A percentile compares a stretch with the other conserved stretches of the same genome.
Evolutionary conservation across 2,113 vertebrate genomes (phyloP).

Genomic region (Amazona guildingii): DNA sequence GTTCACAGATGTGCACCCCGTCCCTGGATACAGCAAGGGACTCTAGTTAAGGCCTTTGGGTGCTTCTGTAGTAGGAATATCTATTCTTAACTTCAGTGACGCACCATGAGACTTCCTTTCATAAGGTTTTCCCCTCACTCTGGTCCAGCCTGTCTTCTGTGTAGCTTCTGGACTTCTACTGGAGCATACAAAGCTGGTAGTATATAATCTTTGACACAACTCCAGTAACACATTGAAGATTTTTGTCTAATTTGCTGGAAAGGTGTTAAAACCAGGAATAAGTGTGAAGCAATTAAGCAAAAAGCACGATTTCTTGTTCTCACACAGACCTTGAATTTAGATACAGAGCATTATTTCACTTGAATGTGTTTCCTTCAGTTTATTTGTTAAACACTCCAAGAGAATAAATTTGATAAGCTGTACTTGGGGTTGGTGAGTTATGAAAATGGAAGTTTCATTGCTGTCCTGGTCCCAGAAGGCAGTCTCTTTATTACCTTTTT

Average conservation of each 20-base stretch:
- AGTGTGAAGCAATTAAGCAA: constrained; percentile 73
- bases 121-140: background rate
- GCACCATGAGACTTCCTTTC: background rate
- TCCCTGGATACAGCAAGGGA: background rate
- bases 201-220: constrained; percentile 52
- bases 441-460: constrained; percentile 68
- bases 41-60: background rate
- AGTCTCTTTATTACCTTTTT: constrained; percentile 62
- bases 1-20: background rate
- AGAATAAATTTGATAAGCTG: constrained; percentile 60
- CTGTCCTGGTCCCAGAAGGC: constrained; percentile 51
- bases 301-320: constrained; percentile 65
- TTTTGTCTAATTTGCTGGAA: constrained; percentile 59
- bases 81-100: background rate
- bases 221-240: constrained; percentile 44
- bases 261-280: constrained; percentile 58
- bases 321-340: background rate
- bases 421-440: constrained; percentile 47
- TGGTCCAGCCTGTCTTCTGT: background rate
- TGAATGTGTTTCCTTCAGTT: constrained; percentile 28
- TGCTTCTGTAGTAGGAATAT: background rate
- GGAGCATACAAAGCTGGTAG: background rate
- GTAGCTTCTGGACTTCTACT: constrained; percentile 17
- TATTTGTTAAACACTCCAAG: constrained; percentile 62
- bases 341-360: constrained; percentile 46